Base-by-base conservation (phyloP, 2,888 invertebrate species). In the Noctua fimbriata region DNA sequence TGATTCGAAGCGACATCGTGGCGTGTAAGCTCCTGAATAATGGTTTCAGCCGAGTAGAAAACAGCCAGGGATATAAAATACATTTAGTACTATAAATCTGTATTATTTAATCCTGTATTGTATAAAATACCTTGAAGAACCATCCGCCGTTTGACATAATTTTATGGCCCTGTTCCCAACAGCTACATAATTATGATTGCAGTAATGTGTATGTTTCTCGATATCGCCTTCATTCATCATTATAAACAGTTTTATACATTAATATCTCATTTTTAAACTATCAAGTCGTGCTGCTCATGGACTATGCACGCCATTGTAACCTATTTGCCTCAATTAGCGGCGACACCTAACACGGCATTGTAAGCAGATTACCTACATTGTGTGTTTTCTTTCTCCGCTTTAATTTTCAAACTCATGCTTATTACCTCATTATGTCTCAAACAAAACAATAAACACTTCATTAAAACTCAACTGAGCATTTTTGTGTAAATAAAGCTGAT, bases 321-420 rank as follows among this genome's bases (percentile, higher is more conserved):
- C 81, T 41, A 83, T 78, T 86, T 87, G 66, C 83, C 86, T 81
- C 86, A 83, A 88, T 88, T 88, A 86, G 70, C 69, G 63, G 36
- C 24, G 73, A 87, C 87, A 86, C 86, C 81, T 83, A 74, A 74
- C 83, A 83, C 66, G 76, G 41, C 73, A 87, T 87, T 87, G 86
- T 88, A 79, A 79, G 73, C 76, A 81, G 66, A 81, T 88, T 79
- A 83, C 28, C 36, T 67, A 36, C 52, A 41, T 63, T 71, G 69
- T 63, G 52, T n/a, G 10, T 66, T 80, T 83, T 87, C 67, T 76
- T 73, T 49, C 16, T 55, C 18, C 52, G 2, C 77, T 71, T 78
- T 36, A 60, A 70, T 81, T 66, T 76, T 63, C 41, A 71, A 73
- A 60, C 28, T 72, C 67, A 65, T n/a, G 18, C 28, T 73, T 58